phyloP scores from a whole-genome alignment of 2,888 invertebrate species.

The Archaeoteleia sp. region DNA sequence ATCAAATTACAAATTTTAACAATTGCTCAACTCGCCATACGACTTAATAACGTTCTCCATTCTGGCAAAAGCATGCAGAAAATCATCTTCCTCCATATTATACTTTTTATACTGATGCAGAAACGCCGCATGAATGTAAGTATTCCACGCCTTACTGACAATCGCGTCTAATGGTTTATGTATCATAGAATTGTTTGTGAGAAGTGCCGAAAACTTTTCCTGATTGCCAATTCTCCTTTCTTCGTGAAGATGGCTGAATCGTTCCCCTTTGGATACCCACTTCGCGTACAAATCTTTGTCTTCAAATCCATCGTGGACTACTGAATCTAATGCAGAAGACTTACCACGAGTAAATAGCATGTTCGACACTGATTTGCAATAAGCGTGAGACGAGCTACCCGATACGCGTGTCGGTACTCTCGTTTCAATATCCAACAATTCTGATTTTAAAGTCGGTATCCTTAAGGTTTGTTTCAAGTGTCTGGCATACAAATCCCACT shows the following conservation, averaged over 20 bases:
- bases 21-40: slow-evolving; percentile 66
- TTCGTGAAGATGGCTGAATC: slow-evolving; percentile 72
- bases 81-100: slow-evolving; percentile 75
- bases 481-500: slow-evolving; percentile 71
- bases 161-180: slow-evolving; percentile 71
- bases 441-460: slow-evolving; percentile 51
- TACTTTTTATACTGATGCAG: slow-evolving; percentile 77
- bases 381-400: slow-evolving; percentile 39
- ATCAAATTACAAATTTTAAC: neutral
- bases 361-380: slow-evolving; percentile 68
- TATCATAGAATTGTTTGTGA: slow-evolving; percentile 75
- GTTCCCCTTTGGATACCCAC: slow-evolving; percentile 70
- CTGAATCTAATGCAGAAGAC: slow-evolving; percentile 58
- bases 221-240: slow-evolving; percentile 70
- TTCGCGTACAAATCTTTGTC: slow-evolving; percentile 69
- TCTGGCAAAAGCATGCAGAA: slow-evolving; percentile 75
- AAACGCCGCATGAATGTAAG: slow-evolving; percentile 76
- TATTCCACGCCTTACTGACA: slow-evolving; percentile 75
- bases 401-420: slow-evolving; percentile 51
- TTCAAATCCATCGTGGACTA: slow-evolving; percentile 63
- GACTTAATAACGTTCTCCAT: slow-evolving; percentile 75
- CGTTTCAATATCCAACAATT: slow-evolving; percentile 59
- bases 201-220: slow-evolving; percentile 74
- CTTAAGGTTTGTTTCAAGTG: slow-evolving; percentile 68
- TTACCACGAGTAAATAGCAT: slow-evolving; percentile 74